Percentiles rank a stretch among this genome's conserved stretches.
Evolutionary conservation across 2,888 invertebrate species (phyloP).

Genomic region (Cheilosia scutellata): DNA sequence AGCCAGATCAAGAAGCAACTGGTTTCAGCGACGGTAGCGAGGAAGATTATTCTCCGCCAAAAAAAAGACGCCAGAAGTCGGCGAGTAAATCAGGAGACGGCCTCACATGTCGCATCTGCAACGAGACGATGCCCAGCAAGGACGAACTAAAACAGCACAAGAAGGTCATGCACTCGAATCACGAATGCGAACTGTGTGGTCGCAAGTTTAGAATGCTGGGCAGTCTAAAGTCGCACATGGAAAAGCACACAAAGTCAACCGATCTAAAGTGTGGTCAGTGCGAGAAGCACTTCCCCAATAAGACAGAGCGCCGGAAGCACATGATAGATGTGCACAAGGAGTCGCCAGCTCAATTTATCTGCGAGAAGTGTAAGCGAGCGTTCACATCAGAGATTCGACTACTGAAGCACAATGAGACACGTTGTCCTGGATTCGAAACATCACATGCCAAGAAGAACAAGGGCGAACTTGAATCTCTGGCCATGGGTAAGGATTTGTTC

Average conservation of each 20-base stretch:
- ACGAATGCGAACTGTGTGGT: constrained; percentile 83
- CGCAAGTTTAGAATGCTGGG: constrained; percentile 84
- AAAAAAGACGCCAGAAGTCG: constrained; percentile 50
- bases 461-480: constrained; percentile 77
- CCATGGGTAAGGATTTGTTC: constrained; percentile 83
- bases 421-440: constrained; percentile 77
- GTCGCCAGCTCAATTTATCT: constrained; percentile 79
- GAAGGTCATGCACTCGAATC: constrained; percentile 82
- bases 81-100: constrained; percentile 7
- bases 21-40: constrained; percentile 75
- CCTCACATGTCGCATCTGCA: constrained; percentile 82
- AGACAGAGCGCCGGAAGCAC: constrained; percentile 81
- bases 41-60: constrained; percentile 69
- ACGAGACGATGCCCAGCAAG: constrained; percentile 84
- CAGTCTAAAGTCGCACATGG: constrained; percentile 83
- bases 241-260: constrained; percentile 81
- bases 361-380: constrained; percentile 82
- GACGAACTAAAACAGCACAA: constrained; percentile 85
- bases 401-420: constrained; percentile 80
- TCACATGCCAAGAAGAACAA: constrained; percentile 66
- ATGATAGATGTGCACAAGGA: constrained; percentile 81
- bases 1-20: constrained; percentile 51
- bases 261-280: constrained; percentile 79
- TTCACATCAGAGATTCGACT: constrained; percentile 81
- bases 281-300: constrained; percentile 80